These are phyloP conservation scores for Poeciliopsis turneri DNA, from an alignment of 2,797 vertebrate genomes.

Conservation along the genomic window DNA sequence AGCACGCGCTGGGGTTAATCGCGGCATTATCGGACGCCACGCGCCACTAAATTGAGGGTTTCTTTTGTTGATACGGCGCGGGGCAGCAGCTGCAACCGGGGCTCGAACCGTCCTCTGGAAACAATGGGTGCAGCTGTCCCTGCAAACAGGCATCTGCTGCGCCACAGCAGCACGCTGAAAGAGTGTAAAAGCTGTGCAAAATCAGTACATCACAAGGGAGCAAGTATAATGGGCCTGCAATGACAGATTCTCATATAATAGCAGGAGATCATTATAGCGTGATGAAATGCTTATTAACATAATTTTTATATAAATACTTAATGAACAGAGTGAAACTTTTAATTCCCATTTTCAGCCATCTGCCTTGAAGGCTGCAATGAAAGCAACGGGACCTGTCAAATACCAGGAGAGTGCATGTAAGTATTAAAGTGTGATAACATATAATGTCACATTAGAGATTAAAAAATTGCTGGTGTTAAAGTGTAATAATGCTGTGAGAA, in stretches of 20 bases:
- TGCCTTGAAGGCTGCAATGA: constrained; percentile 94
- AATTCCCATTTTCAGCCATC: constrained; percentile 82
- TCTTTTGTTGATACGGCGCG: constrained; percentile 77
- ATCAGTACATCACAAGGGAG: constrained; percentile 31
- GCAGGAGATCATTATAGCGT: not conserved
- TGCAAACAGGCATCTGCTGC: constrained; percentile 81
- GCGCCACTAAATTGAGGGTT: constrained; percentile 83
- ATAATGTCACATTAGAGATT: not conserved
- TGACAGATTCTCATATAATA: constrained; percentile 32
- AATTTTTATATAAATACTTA: not conserved
- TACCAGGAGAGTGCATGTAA: constrained; percentile 96
- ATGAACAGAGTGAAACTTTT: not conserved
- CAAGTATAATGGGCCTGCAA: constrained; percentile 2
- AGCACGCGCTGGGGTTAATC: constrained; percentile 84
- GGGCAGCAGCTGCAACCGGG: constrained; percentile 83
- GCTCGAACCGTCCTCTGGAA: constrained; percentile 75
- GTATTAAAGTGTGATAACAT: constrained; percentile 64
- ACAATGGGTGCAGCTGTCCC: constrained; percentile 87
- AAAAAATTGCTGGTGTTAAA: not conserved
- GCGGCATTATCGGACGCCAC: constrained; percentile 84
- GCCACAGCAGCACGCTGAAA: constrained; percentile 74
- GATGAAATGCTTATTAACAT: constrained; percentile 10
- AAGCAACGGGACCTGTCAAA: constrained; percentile 91
- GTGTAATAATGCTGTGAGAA: not conserved
- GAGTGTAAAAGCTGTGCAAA: constrained; percentile 68